Conservation (phyloP, 2,113 vertebrate species). For the Terrapene triunguis region DNA sequence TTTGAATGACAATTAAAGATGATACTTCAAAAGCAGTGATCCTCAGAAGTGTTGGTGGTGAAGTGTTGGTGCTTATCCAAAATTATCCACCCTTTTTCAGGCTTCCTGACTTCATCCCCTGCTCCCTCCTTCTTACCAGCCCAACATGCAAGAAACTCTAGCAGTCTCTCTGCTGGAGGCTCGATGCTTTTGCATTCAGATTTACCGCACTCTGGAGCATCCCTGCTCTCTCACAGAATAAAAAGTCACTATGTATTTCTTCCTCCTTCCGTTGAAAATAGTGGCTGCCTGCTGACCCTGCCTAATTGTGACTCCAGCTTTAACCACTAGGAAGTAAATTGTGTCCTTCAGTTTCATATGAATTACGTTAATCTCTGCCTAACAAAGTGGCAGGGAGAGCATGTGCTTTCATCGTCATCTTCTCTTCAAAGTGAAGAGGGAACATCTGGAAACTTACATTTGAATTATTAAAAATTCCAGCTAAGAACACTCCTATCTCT, state of each 20-base stretch:
- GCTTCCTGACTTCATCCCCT: not conserved
- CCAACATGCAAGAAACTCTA: not conserved
- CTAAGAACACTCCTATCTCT: slow-evolving; percentile 2
- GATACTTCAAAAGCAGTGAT: not conserved
- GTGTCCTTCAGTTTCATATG: not conserved
- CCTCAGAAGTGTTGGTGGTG: not conserved
- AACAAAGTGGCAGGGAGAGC: not conserved
- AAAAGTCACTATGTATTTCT: slow-evolving; percentile 23
- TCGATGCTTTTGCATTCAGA: not conserved
- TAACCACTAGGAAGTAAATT: not conserved
- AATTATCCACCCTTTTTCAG: not conserved
- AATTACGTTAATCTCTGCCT: not conserved
- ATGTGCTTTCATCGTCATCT: not conserved
- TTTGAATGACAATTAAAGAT: not conserved
- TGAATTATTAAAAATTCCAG: slow-evolving; percentile 19
- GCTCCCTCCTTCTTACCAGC: not conserved
- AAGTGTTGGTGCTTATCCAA: not conserved
- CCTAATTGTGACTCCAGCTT: not conserved
- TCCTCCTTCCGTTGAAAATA: not conserved
- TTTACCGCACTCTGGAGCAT: not conserved
- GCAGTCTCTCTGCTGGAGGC: slow-evolving; percentile 23
- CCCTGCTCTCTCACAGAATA: not conserved
- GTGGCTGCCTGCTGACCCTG: not conserved
- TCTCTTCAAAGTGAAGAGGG: not conserved
- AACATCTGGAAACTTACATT: not conserved